These are phyloP conservation scores for Zaprionus tsacasi DNA, from an alignment of 1,140 invertebrate species.

Conservation along the genomic window DNA sequence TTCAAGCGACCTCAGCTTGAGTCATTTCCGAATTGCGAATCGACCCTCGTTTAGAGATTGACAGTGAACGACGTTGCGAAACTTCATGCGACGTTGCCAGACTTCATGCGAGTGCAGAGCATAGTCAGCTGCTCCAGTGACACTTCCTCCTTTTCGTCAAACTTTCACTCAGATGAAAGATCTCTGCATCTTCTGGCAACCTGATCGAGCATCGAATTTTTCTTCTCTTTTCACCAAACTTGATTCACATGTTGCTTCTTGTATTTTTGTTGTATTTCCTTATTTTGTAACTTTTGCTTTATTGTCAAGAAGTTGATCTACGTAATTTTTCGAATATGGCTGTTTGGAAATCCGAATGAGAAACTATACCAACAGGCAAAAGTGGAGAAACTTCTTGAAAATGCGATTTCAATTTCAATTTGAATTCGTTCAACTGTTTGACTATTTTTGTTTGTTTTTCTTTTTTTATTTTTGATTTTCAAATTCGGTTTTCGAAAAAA, in stretches of 20 bases:
- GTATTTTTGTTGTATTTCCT: slow-evolving; percentile 51
- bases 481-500: slow-evolving; percentile 16
- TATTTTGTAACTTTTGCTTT: slow-evolving; percentile 60
- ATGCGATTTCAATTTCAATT: slow-evolving; percentile 44
- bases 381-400: slow-evolving; percentile 84
- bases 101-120: slow-evolving; percentile 2
- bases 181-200: slow-evolving; percentile 6
- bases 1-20: not conserved
- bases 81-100: slow-evolving; percentile 32
- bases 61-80: slow-evolving; percentile 24
- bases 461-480: slow-evolving; percentile 33
- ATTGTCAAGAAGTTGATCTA: slow-evolving; percentile 96
- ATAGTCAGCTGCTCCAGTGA: slow-evolving; percentile 14
- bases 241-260: slow-evolving; percentile 37
- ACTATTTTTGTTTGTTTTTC: slow-evolving; percentile 35
- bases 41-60: slow-evolving; percentile 24
- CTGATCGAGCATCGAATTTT: slow-evolving; percentile 1
- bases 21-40: not conserved
- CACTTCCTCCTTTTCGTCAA: not conserved
- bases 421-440: slow-evolving; percentile 18
- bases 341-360: slow-evolving; percentile 78
- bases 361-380: slow-evolving; percentile 34
- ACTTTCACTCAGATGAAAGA: not conserved
- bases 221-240: slow-evolving; percentile 9
- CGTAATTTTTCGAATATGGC: slow-evolving; percentile 90